Evolutionary conservation across 2,888 invertebrate species (phyloP), one percentile per base, ranked within the genome.

Genomic region (Dicyrtomina minuta): DNA sequence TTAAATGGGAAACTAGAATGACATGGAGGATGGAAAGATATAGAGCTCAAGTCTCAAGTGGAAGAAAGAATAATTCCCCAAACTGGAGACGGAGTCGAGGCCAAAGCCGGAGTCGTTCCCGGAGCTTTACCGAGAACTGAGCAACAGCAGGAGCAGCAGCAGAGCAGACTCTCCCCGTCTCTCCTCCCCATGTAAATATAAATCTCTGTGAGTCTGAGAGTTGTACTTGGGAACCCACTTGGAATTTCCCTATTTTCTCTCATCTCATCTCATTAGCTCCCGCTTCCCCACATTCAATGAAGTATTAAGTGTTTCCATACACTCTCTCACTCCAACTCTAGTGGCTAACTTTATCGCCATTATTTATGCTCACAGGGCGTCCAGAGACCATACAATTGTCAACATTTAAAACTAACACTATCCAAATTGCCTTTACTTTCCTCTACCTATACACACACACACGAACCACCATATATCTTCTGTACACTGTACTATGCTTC

Each of bases 221-320:
- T 68, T 60, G 56, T 41, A 59, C 49, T 66, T 66, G 60, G 60
- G 53, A 64, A 70, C 70, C 33, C 70, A 70, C 66, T 70, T 70
- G 60, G 60, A 70, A 70, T 70, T 66, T 65, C 55, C 33, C 33
- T 33, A 33, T 33, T 33, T 33, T 33, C 33, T 33, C 33, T 33
- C 33, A 33, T 70, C 70, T 70, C 70, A 70, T 70, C 70, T 70
- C 70, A 70, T 70, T 70, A 70, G 66, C 70, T 66, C 55, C 43
- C 65, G 24, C 33, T 60, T 60, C 65, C 65, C 43, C 60, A 60
- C 51, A 53, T 59, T 20, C 65, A 70, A 61, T 61, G 61, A 61
- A 61, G 61, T 44, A 61, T 61, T 61, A 61, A 61, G 61, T 61
- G 61, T 44, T 44, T 46, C 61, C 61, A 46, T 61, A 46, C 61